These are phyloP conservation scores for Panopea generosa DNA, from an alignment of 2,888 invertebrate species.

Conservation along the genomic window DNA sequence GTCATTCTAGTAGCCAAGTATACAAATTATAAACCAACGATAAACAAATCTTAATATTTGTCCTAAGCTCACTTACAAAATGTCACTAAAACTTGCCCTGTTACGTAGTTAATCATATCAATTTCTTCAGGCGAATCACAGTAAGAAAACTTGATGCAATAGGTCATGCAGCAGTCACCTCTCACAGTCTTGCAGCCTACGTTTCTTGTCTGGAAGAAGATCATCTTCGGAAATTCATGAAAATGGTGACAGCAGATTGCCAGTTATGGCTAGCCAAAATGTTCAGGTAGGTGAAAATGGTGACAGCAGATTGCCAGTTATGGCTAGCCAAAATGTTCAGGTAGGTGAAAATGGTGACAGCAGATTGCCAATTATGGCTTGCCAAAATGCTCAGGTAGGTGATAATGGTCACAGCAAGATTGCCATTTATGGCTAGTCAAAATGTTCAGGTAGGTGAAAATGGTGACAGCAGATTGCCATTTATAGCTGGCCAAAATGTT, in stretches of 20 bases:
- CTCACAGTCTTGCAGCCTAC: conserved; percentile 95
- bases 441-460: conserved; percentile 91
- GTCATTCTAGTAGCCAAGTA: no score
- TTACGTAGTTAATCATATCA: no score
- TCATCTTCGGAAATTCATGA: conserved; percentile 92
- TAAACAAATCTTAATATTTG: no score
- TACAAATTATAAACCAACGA: no score
- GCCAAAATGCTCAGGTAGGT: conserved; percentile 92
- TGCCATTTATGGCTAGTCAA: conserved; percentile 95
- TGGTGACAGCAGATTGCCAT: conserved; percentile 94
- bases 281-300: conserved; percentile 89
- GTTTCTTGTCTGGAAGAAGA: conserved; percentile 93
- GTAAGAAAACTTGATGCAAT: conserved; percentile 77
- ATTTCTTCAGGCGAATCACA: no score
- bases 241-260: conserved; percentile 93
- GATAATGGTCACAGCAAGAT: conserved; percentile 92
- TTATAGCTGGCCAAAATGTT: conserved; percentile 95
- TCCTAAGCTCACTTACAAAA: no score
- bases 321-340: conserved; percentile 95
- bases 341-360: conserved; percentile 90
- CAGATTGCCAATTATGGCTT: conserved; percentile 95
- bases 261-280: conserved; percentile 95
- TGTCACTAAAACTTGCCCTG: no score
- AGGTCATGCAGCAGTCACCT: conserved; percentile 88
- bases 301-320: conserved; percentile 93